Evolutionary conservation across 2,797 vertebrate genomes (phyloP), one percentile per base, ranked within the genome.

Genomic region (Scolopax bukidnonensis): DNA sequence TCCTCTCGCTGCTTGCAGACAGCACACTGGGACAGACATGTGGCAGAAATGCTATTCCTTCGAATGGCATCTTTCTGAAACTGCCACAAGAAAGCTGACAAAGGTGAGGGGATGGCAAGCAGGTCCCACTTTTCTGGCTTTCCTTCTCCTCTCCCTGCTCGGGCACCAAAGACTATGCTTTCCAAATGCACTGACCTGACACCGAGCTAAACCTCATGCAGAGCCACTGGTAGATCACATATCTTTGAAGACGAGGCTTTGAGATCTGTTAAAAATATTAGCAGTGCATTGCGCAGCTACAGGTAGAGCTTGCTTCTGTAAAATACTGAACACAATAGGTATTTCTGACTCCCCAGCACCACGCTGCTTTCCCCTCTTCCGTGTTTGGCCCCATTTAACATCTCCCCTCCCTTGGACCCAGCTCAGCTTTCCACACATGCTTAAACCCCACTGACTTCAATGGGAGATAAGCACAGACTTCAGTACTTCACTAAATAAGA

Each of bases 241-340:
- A 27, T 41, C 38, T 59, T 38, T 73, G 50, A 93, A 53, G 28
- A 80, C 2, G 9, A 94, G 12, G 40, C 68, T 76, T 51, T 74
- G 64, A 91, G 45, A 45, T n/a, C 15, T 61, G n/a, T 36, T 63
- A 90, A n/a, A 84, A 88, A 59, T 54, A 69, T 36, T 11, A 91
- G 36, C 24, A 64, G 38, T n/a, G 59, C n/a, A 27, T 5, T 40
- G 60, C 36, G 23, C 10, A 57, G 50, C 20, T 68, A 48, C 11
- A 78, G 25, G 45, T 32, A 86, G 50, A 88, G 57, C 21, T 40
- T 65, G 87, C 88, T 41, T 38, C 33, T 78, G 38, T 59, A 23
- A 68, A 71, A 60, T 17, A 50, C 1, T 7, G 57, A 88, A 69
- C 1, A 6, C 1, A 2, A 27, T 1, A 81, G 65, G 41, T 57